phyloP scores from a whole-genome alignment of 2,113 vertebrate genomes.

The Loxodonta africana region DNA sequence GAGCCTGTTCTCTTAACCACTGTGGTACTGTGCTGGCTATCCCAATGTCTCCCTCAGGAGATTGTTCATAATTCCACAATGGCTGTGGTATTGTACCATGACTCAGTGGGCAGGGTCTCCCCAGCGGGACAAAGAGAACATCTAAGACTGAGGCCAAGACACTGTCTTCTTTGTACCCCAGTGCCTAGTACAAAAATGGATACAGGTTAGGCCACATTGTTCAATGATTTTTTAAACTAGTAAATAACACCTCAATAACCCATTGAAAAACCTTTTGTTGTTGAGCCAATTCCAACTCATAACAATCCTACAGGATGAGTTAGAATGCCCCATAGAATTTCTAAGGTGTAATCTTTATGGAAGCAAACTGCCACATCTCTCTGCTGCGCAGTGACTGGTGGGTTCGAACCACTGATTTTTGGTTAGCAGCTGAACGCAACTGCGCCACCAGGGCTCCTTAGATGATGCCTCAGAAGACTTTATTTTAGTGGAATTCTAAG shows the following conservation, averaged over 20 bases:
- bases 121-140: neutral
- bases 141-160: neutral
- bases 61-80: neutral
- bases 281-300: no score
- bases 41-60: neutral
- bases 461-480: neutral
- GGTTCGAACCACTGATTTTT: no score
- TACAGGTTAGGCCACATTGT: neutral
- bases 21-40: fast-evolving
- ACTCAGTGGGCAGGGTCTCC: neutral
- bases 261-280: no score
- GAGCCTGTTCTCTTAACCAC: neutral
- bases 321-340: no score
- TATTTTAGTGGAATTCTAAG: neutral
- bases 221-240: neutral
- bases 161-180: neutral
- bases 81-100: neutral
- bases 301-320: no score
- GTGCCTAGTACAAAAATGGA: neutral
- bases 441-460: no score
- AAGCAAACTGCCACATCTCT: no score
- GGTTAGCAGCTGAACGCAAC: no score
- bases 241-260: no score
- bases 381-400: no score
- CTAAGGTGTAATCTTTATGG: no score